These are phyloP conservation scores for Stramonita haemastoma DNA, from an alignment of 2,888 invertebrate genomes.

Conservation along the genomic window DNA sequence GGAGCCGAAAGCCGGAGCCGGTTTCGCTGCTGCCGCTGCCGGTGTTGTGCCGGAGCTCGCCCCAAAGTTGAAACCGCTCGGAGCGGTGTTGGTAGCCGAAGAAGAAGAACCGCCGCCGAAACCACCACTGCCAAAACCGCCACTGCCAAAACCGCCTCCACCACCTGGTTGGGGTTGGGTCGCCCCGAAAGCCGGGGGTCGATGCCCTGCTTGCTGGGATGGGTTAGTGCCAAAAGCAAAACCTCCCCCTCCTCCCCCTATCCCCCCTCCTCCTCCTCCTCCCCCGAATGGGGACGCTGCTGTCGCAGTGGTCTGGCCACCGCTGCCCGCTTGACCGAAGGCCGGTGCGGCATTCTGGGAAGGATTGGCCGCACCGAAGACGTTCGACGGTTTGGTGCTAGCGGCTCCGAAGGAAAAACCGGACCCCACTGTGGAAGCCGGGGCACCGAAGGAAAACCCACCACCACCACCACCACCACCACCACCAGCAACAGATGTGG, in stretches of 20 bases:
- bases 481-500: not conserved
- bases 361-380: not conserved
- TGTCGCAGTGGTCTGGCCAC: no score
- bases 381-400: not conserved
- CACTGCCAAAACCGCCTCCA: slow-evolving; percentile 23
- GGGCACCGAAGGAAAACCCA: slow-evolving; percentile 2
- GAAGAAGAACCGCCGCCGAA: no score
- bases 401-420: not conserved
- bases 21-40: not conserved
- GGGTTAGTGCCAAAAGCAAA: slow-evolving; percentile 4
- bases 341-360: no score
- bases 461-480: no score
- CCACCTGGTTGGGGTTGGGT: not conserved
- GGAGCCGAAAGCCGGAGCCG: slow-evolving; percentile 22
- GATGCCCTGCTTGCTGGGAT: slow-evolving; percentile 5
- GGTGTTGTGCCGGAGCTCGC: no score
- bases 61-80: slow-evolving; percentile 32
- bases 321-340: not conserved
- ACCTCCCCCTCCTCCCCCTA: not conserved
- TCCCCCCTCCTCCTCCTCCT: not conserved
- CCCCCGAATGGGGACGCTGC: slow-evolving; percentile 2
- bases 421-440: not conserved
- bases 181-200: not conserved
- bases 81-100: no score
- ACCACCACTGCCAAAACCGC: no score